A percentile compares a stretch with the other conserved stretches of the same genome.
Conservation (phyloP, 53 echinoderm and acorn worm genomes). For the Crossaster papposus region DNA sequence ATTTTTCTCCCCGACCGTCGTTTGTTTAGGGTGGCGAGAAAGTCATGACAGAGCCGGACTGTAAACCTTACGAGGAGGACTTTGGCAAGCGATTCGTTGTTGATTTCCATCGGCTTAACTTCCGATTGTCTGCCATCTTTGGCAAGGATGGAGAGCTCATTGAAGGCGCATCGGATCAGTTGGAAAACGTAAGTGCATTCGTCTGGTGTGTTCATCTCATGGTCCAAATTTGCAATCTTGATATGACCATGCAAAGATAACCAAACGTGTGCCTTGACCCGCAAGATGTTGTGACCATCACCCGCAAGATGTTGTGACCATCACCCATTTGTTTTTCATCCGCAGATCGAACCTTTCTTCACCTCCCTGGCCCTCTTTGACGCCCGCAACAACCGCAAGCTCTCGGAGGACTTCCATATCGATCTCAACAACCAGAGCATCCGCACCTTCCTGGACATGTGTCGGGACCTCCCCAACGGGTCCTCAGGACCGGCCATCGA, state of each 20-base stretch:
- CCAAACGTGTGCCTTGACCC: no score
- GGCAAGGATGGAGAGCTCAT: slow-evolving; percentile 60
- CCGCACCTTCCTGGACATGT: slow-evolving; percentile 69
- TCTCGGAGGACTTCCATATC: slow-evolving; percentile 93
- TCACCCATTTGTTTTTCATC: background rate
- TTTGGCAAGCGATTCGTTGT: slow-evolving; percentile 83
- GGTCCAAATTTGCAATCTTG: no score
- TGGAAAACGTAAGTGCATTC: slow-evolving; percentile 43
- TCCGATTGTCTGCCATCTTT: slow-evolving; percentile 75
- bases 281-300: background rate
- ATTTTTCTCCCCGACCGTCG: background rate
- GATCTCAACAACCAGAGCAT: slow-evolving; percentile 81
- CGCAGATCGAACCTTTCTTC: slow-evolving; percentile 93
- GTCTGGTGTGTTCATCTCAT: no score
- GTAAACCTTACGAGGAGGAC: slow-evolving; percentile 90
- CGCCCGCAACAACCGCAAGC: slow-evolving; percentile 82
- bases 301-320: background rate
- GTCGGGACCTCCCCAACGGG: slow-evolving; percentile 72
- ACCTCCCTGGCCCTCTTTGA: slow-evolving; percentile 87
- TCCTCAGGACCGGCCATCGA: slow-evolving; percentile 31
- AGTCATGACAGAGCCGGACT: slow-evolving; percentile 66
- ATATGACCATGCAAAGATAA: no score
- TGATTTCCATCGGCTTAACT: slow-evolving; percentile 69
- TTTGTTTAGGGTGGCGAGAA: slow-evolving; percentile 72
- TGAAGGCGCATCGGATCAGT: slow-evolving; percentile 51